Conservation (phyloP, 2,113 vertebrate species). For the Stomatorhinus ivindoensis region DNA sequence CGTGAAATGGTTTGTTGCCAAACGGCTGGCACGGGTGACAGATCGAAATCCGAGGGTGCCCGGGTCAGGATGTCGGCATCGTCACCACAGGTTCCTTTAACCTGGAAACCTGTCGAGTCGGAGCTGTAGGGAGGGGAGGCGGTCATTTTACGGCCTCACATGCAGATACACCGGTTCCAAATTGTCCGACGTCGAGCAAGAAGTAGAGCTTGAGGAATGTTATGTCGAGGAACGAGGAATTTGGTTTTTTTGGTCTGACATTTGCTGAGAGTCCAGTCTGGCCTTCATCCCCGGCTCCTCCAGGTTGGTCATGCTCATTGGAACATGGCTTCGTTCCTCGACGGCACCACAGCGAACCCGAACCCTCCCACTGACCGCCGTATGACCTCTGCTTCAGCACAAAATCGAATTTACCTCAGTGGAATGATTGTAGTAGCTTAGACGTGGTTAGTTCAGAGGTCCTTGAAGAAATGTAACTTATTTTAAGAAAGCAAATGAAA, state of each 20-base stretch:
- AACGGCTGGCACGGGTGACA: neutral
- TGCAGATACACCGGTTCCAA: neutral
- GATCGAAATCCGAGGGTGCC: neutral
- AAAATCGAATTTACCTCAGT: slow-evolving; percentile 22
- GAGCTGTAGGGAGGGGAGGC: neutral
- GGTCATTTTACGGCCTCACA: neutral
- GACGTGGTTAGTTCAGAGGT: neutral
- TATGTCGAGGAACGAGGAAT: too few species aligned
- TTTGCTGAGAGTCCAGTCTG: neutral
- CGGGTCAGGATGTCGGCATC: neutral
- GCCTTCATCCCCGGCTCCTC: neutral
- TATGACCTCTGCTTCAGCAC: slow-evolving; percentile 15
- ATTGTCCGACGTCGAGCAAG: neutral
- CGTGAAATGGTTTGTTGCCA: slow-evolving; percentile 13
- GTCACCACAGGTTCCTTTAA: neutral
- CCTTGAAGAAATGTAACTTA: neutral
- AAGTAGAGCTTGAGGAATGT: neutral
- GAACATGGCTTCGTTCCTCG: neutral
- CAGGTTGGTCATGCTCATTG: neutral
- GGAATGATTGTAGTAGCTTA: slow-evolving; percentile 19
- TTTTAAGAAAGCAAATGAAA: slow-evolving; percentile 5
- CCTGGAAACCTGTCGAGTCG: neutral
- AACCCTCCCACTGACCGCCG: neutral
- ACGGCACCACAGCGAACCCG: neutral
- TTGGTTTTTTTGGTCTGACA: neutral